These are phyloP conservation scores for Ectropis crepuscularia DNA, from an alignment of 2,888 invertebrate species.

Conservation along the genomic window DNA sequence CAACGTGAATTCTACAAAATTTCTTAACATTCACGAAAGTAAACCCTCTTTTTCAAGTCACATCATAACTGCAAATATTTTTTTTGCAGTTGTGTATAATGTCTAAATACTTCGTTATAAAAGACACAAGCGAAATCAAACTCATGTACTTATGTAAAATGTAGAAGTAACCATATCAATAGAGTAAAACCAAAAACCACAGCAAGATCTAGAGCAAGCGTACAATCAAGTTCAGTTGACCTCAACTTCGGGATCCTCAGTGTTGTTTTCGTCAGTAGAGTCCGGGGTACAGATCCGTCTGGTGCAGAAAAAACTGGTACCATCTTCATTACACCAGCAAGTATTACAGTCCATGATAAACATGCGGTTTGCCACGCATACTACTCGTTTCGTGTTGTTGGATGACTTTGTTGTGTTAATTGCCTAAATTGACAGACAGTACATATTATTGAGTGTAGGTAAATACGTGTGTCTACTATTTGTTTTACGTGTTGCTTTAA, in stretches of 20 bases:
- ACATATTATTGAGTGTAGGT: too few relatives aligned
- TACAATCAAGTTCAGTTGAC: slow-evolving; percentile 42
- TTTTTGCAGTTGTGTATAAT: too few relatives aligned
- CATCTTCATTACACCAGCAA: slow-evolving; percentile 80
- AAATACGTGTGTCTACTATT: too few relatives aligned
- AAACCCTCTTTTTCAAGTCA: too few relatives aligned
- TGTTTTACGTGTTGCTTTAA: too few relatives aligned
- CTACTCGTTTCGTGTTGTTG: slow-evolving; percentile 52
- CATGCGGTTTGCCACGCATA: slow-evolving; percentile 75
- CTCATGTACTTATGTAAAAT: neutral
- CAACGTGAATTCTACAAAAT: too few relatives aligned
- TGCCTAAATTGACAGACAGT: neutral
- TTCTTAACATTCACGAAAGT: too few relatives aligned
- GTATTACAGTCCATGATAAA: slow-evolving; percentile 80
- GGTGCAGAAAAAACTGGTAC: slow-evolving; percentile 79
- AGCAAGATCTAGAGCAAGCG: slow-evolving; percentile 10
- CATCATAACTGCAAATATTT: too few relatives aligned
- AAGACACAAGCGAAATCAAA: neutral
- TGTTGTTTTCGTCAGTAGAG: slow-evolving; percentile 55
- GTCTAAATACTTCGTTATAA: too few relatives aligned
- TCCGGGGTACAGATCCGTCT: slow-evolving; percentile 68
- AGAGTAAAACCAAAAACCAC: slow-evolving; percentile 4
- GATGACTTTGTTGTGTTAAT: slow-evolving; percentile 40
- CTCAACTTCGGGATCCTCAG: slow-evolving; percentile 59
- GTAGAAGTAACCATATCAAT: slow-evolving; percentile 10